Conservation (phyloP, 1,140 invertebrate genomes). For the Zophobas morio region DNA sequence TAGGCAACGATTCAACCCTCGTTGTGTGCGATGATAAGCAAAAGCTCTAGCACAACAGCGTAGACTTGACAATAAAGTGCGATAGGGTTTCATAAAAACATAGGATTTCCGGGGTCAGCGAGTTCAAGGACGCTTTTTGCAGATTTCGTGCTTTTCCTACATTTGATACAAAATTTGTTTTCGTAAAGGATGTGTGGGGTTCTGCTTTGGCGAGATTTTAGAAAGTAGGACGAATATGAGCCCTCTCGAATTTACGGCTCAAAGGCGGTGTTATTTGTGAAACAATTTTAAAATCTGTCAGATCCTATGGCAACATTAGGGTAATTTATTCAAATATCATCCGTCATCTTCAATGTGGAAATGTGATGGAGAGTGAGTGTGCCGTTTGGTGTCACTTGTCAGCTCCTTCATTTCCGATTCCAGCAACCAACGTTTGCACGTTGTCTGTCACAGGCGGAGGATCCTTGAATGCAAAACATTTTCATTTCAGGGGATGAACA, state of each 20-base stretch:
- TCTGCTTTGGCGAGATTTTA: too few species aligned
- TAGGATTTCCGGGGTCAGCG: conserved; percentile 6
- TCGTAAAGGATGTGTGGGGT: too few species aligned
- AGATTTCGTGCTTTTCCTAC: conserved; percentile 1
- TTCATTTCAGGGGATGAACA: background rate
- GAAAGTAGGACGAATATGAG: background rate
- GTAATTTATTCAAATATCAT: conserved; percentile 42
- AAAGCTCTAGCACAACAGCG: conserved; percentile 3
- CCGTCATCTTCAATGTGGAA: background rate
- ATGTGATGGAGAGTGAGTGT: background rate
- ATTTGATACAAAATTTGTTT: too few species aligned
- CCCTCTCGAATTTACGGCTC: background rate
- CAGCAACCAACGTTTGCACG: conserved; percentile 3
- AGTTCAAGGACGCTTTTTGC: conserved; percentile 15
- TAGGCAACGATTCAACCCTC: conserved; percentile 3
- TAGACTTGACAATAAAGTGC: conserved; percentile 3
- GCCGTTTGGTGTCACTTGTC: conserved; percentile 16
- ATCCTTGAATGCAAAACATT: conserved; percentile 12
- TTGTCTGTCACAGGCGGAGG: background rate
- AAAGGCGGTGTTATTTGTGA: background rate
- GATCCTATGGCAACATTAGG: background rate
- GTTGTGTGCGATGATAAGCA: background rate
- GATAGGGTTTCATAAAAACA: conserved; percentile 36
- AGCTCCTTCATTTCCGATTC: conserved; percentile 19
- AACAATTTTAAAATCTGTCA: conserved; percentile 5